These are phyloP conservation scores for Daphoenositta chrysoptera DNA, from an alignment of 2,113 vertebrate genomes.

Conservation along the genomic window DNA sequence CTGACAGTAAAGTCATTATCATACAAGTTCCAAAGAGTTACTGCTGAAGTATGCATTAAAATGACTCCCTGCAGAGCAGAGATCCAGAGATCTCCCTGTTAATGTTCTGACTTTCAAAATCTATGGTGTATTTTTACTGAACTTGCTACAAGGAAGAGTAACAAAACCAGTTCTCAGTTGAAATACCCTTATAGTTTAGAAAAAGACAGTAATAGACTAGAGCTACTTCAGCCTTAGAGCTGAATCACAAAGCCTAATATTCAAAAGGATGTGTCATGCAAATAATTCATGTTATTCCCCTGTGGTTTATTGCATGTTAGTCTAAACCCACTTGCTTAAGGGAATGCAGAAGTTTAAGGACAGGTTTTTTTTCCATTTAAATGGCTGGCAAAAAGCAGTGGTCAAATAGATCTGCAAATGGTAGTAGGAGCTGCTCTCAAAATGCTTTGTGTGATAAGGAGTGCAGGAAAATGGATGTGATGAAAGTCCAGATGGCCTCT, in stretches of 20 bases:
- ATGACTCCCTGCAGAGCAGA: constrained; percentile 33
- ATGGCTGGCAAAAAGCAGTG: not conserved
- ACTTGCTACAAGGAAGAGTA: not conserved
- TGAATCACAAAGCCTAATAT: not conserved
- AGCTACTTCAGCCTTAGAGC: not conserved
- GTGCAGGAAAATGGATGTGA: not conserved
- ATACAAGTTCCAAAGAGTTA: constrained; percentile 20
- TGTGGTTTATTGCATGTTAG: not conserved
- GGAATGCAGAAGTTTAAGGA: not conserved
- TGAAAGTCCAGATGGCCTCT: not conserved
- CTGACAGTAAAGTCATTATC: constrained; percentile 43
- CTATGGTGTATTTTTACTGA: not conserved
- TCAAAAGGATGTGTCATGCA: not conserved
- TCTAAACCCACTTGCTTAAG: not conserved
- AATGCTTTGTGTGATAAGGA: not conserved
- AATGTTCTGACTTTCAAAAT: constrained; percentile 9
- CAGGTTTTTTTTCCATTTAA: not conserved
- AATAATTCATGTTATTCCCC: not conserved
- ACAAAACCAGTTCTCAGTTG: constrained; percentile 1
- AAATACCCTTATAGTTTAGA: constrained; percentile 1
- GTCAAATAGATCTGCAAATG: not conserved
- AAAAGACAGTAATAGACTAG: not conserved
- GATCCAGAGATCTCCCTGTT: constrained; percentile 5
- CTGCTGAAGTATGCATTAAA: constrained; percentile 40
- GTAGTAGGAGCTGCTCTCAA: not conserved